phyloP scores from a whole-genome alignment of 2,888 invertebrate species.

The Gerris lacustris region DNA sequence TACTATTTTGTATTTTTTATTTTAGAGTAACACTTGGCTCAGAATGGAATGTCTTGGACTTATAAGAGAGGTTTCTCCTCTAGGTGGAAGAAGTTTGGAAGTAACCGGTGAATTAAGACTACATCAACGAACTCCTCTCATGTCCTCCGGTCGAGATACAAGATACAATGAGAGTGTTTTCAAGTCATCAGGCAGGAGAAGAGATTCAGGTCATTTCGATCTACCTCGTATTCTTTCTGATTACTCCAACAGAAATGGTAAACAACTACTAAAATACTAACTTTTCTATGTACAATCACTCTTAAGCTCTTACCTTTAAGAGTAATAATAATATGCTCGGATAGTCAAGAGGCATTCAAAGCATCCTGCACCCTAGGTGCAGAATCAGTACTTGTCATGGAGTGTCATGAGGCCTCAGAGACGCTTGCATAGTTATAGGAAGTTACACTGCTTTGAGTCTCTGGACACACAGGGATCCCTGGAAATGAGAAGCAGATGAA shows the following conservation, averaged over 20 bases:
- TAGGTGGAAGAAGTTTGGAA: conserved; percentile 37
- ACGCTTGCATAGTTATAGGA: too few species aligned
- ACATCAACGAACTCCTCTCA: conserved; percentile 37
- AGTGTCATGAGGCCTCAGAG: too few species aligned
- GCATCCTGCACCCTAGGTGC: too few species aligned
- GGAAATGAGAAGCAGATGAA: too few species aligned
- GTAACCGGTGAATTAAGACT: conserved; percentile 39
- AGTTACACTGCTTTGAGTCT: too few species aligned
- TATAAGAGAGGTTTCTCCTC: conserved; percentile 35
- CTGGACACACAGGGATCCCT: too few species aligned
- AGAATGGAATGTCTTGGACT: conserved; percentile 41
- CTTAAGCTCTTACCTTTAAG: too few species aligned
- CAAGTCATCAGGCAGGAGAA: conserved; percentile 8
- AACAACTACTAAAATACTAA: not conserved
- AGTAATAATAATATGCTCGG: too few species aligned
- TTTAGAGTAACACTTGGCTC: conserved; percentile 28
- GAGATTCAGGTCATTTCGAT: not conserved
- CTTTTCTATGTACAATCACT: not conserved
- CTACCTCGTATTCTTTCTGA: conserved; percentile 16
- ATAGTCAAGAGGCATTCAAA: too few species aligned
- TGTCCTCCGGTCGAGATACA: conserved; percentile 20
- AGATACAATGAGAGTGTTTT: conserved; percentile 20
- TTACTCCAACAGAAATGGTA: conserved; percentile 23
- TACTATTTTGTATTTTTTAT: not conserved
- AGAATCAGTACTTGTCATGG: too few species aligned